Base-by-base conservation (phyloP, 2,113 vertebrate species). In the Syngnathoides biaculeatus region DNA sequence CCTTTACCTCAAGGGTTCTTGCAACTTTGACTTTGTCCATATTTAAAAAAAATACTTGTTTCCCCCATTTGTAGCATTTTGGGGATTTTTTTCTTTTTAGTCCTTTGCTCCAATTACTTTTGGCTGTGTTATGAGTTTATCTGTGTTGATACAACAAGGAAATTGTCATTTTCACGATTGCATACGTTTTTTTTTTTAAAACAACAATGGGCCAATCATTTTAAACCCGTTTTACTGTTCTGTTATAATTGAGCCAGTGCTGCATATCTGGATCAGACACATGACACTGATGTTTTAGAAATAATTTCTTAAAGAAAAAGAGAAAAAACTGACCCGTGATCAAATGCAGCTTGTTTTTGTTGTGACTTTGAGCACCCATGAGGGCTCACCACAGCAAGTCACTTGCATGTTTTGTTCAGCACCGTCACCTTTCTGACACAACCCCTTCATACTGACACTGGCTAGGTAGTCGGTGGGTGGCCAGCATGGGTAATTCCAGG, bases 61-160 rank as follows among this genome's bases (percentile, higher is more conserved):
- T 56, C n/a, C 39, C 39, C 45, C 53, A 50, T 47, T 61, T 76
- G 65, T 75, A 79, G 67, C 64, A 74, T 50, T 38, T 12, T 40
- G 8, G 69, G 58, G 58, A n/a, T 24, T 4, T 22, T 53, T 13
- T 61, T n/a, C n/a, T n/a, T 79, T 56, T 63, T 24, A 58, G 20
- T 71, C 73, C 50, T 30, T 26, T 30, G n/a, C 20, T 64, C 26
- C 45, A 63, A 11, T 40, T 1, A 15, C 17, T 66, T 56, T 61
- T 58, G 42, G 2, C 56, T 47, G 24, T 65, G 12, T n/a, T n/a
- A 2, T 45, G 2, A 17, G 72, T 74, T 67, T 59, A 48, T 45
- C 72, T 75, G n/a, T 24, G 65, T 50, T 56, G 2, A 24, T 55
- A 19, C 9, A 65, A n/a, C 26, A 64, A 42, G 14, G 15, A 19